Percentiles rank a stretch among this genome's conserved stretches.
Conservation (phyloP, 2,888 invertebrate species). For the Slavum lentiscoides region DNA sequence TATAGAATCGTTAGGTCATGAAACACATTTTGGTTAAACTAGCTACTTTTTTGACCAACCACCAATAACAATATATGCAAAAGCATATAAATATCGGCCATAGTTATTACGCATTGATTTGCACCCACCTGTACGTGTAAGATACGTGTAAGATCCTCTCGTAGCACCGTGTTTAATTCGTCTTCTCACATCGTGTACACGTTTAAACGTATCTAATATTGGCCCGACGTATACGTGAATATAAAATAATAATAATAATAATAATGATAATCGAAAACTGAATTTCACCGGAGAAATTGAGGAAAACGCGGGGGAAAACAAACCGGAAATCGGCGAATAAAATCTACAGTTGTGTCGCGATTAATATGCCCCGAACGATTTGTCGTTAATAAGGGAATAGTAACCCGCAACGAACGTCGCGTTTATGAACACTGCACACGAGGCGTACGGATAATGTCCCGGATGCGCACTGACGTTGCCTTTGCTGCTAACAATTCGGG, state of each 20-base stretch:
- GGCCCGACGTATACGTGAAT: neutral
- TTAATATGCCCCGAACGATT: too few species aligned
- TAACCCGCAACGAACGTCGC: neutral
- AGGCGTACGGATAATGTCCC: conserved; percentile 38
- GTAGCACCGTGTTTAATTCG: neutral
- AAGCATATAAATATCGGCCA: too few species aligned
- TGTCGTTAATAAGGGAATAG: too few species aligned
- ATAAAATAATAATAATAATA: neutral
- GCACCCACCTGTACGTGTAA: conserved; percentile 2
- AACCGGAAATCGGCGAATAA: too few species aligned
- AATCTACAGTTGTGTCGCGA: neutral
- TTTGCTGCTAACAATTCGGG: conserved; percentile 36
- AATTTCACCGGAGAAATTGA: neutral
- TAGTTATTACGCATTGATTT: too few species aligned
- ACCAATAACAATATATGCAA: too few species aligned
- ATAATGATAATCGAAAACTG: neutral
- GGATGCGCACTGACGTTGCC: conserved; percentile 49
- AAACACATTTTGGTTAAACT: too few species aligned
- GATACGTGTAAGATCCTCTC: neutral
- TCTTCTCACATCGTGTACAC: conserved; percentile 17
- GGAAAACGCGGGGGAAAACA: neutral
- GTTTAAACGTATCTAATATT: neutral
- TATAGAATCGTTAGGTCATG: too few species aligned
- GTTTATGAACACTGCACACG: conserved; percentile 16
- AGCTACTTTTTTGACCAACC: too few species aligned